Conservation (phyloP, 2,113 vertebrate genomes). For the Cryptotis parvus region DNA sequence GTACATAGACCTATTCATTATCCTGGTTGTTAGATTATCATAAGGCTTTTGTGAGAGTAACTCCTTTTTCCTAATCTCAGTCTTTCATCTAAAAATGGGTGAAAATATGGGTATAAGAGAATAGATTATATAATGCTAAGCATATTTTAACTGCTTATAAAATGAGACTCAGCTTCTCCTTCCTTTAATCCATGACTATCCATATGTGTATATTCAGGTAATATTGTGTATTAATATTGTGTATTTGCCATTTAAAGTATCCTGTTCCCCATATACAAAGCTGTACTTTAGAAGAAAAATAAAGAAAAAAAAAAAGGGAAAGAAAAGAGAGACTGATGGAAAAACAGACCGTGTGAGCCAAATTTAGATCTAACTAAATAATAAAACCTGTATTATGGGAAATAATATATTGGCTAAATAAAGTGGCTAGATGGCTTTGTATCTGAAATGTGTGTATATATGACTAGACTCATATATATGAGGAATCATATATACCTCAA, state of each 20-base stretch:
- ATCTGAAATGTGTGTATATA: too few relatives aligned
- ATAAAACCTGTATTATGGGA: too few relatives aligned
- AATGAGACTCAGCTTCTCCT: neutral
- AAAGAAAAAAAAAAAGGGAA: neutral
- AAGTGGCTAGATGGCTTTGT: neutral
- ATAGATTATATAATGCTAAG: too few relatives aligned
- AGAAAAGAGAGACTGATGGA: neutral
- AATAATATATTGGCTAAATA: neutral
- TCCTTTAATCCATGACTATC: neutral
- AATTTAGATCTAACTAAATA: too few relatives aligned
- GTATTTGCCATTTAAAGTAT: neutral
- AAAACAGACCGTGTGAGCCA: too few relatives aligned
- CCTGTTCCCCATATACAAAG: neutral
- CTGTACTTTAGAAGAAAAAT: neutral
- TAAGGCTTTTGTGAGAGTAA: neutral
- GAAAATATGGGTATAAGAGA: neutral
- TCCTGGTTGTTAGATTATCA: neutral
- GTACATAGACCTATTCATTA: neutral
- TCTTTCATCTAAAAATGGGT: constrained; percentile 53
- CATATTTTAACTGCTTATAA: neutral
- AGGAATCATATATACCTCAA: too few relatives aligned
- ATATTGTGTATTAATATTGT: neutral
- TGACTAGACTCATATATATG: too few relatives aligned
- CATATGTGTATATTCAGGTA: neutral
- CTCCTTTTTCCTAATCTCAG: neutral